These are phyloP conservation scores for Siniperca knerii DNA, from an alignment of 2,113 vertebrate species.

Conservation along the genomic window DNA sequence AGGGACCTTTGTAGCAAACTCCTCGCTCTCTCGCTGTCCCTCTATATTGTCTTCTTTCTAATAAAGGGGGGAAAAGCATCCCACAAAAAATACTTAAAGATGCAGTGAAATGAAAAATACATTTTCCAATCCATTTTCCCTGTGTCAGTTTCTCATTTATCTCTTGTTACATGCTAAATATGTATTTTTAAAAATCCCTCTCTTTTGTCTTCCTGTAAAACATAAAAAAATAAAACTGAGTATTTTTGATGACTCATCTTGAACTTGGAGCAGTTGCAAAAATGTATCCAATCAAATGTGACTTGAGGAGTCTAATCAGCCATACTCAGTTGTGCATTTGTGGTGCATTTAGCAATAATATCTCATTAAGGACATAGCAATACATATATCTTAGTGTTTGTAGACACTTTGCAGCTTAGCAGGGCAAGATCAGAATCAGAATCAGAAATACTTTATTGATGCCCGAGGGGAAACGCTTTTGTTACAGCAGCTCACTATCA, in stretches of 20 bases:
- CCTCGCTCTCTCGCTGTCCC: too few species aligned
- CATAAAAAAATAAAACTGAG: too few species aligned
- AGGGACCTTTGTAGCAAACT: background rate
- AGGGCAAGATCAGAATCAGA: background rate
- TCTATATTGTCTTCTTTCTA: background rate
- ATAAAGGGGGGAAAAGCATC: background rate
- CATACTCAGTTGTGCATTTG: background rate
- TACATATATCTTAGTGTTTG: background rate
- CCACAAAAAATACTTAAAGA: background rate
- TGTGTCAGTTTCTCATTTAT: too few species aligned
- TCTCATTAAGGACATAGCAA: background rate
- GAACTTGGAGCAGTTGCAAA: background rate
- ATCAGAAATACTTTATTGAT: too few species aligned
- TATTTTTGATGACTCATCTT: background rate
- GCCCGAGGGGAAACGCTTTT: too few species aligned
- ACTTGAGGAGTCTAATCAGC: too few species aligned
- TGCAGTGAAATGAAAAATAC: background rate
- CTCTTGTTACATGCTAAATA: background rate
- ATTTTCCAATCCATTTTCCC: background rate
- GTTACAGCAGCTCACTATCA: too few species aligned
- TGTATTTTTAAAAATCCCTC: background rate
- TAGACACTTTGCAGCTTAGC: constrained; percentile 29
- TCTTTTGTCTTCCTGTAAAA: background rate
- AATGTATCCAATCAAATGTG: background rate
- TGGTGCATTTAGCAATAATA: background rate